Evolutionary conservation across 2,113 vertebrate genomes (phyloP), one percentile per base, ranked within the genome.

Genomic region (Laterallus jamaicensis): DNA sequence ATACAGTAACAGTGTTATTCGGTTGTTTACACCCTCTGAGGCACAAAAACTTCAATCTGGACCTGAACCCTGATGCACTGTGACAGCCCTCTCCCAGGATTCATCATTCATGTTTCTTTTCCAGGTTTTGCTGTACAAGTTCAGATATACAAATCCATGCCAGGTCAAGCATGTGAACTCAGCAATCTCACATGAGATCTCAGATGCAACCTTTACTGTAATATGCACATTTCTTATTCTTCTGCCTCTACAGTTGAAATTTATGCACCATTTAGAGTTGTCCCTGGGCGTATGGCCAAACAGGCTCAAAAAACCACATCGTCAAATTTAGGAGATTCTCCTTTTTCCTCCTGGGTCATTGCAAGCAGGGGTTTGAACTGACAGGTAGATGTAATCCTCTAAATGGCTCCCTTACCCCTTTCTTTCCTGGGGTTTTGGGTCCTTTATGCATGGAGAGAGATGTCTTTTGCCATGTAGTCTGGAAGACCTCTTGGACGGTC

Each of bases 11-110:
- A 44, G 15, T n/a, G 24, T 63, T 47, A 32, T 68, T 22, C 86
- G 4, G 6, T 28, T 83, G 2, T 40, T 83, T 66, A 0, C 0
- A 8, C 22, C 14, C 28, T 52, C 32, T 64, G 40, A 68, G 22
- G 37, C 1, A 0, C 24, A 18, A 85, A 29, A 70, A 89, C 28
- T 71, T 79, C 49, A 49, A 2, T 21, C 29, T 2, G 2, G 25
- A 31, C 56, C 42, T 77, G 17, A 86, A 62, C 10, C 6, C 9
- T 69, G 13, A 12, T 28, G 22, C 16, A 12, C 9, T 6, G 2
- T 54, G 26, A 79, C 21, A 68, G 28, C 26, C 5, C 19, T 91
- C 26, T 85, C 44, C 32, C 35, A 77, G 68, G 19, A 35, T 42
- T 90, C n/a, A 67, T 26, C 22, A 50, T 67, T 92, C 32, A 10